These are phyloP conservation scores for Serripes groenlandicus DNA, from an alignment of 2,888 invertebrate genomes.

Conservation along the genomic window DNA sequence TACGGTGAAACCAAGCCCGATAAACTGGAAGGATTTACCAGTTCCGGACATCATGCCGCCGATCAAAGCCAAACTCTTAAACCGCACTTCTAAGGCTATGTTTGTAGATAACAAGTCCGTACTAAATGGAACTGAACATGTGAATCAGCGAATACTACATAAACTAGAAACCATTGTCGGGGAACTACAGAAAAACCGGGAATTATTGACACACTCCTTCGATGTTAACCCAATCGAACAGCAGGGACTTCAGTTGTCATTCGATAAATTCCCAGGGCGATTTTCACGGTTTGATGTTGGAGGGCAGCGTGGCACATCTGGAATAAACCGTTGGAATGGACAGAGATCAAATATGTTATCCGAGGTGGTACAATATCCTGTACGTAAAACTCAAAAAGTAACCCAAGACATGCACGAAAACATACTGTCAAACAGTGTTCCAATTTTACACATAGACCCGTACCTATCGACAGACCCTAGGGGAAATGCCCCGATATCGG, in stretches of 20 bases:
- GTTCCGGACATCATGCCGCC: slow-evolving; percentile 23
- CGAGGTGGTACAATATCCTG: slow-evolving; percentile 7
- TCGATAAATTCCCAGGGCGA: slow-evolving; percentile 1
- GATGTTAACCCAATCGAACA: not conserved
- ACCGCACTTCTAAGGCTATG: not conserved
- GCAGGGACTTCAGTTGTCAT: not conserved
- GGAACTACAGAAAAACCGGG: slow-evolving; percentile 11
- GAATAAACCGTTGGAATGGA: not conserved
- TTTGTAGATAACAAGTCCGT: not conserved
- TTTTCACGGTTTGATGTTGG: not conserved
- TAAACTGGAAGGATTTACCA: slow-evolving; percentile 6
- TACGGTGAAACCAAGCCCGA: not conserved
- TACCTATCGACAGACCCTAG: not conserved
- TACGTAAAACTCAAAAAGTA: not conserved
- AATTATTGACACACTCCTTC: not conserved
- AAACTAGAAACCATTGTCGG: slow-evolving; percentile 20
- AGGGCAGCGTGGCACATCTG: not conserved
- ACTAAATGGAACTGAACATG: not conserved
- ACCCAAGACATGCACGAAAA: not conserved
- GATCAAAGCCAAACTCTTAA: not conserved
- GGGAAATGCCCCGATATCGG: not conserved
- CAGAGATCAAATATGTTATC: not conserved
- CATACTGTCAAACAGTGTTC: no score
- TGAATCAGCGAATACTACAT: slow-evolving; percentile 1
- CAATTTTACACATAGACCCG: no score